Evolutionary conservation across 2,797 vertebrate genomes (phyloP).

Genomic region (Meda fulgida): DNA sequence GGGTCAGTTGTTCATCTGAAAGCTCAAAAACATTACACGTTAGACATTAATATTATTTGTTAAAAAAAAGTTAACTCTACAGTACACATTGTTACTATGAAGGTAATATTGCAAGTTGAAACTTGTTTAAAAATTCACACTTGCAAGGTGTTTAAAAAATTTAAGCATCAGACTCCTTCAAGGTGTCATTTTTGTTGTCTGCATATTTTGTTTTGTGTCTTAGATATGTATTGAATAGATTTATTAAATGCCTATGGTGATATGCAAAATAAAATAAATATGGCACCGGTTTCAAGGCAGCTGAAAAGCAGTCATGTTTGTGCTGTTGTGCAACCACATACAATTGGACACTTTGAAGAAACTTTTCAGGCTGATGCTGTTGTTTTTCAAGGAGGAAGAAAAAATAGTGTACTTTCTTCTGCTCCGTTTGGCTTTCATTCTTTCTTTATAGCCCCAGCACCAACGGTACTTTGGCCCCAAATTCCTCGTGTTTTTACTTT

Average conservation of each 20-base stretch:
- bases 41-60: background rate
- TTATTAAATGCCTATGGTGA: background rate
- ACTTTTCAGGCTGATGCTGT: background rate
- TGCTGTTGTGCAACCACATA: background rate
- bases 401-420: background rate
- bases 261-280: background rate
- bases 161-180: background rate
- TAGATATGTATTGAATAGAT: background rate
- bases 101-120: background rate
- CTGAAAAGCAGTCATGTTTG: background rate
- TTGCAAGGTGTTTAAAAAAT: background rate
- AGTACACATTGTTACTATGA: background rate
- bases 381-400: background rate
- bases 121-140: background rate
- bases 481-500: background rate
- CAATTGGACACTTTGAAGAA: background rate
- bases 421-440: background rate
- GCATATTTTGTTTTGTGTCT: background rate
- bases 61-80: background rate
- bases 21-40: background rate
- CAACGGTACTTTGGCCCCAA: background rate
- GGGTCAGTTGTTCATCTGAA: background rate
- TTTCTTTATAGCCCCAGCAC: background rate
- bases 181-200: background rate
- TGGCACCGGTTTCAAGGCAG: background rate